Conservation (phyloP, 2,888 invertebrate species). For the Helleia helle region DNA sequence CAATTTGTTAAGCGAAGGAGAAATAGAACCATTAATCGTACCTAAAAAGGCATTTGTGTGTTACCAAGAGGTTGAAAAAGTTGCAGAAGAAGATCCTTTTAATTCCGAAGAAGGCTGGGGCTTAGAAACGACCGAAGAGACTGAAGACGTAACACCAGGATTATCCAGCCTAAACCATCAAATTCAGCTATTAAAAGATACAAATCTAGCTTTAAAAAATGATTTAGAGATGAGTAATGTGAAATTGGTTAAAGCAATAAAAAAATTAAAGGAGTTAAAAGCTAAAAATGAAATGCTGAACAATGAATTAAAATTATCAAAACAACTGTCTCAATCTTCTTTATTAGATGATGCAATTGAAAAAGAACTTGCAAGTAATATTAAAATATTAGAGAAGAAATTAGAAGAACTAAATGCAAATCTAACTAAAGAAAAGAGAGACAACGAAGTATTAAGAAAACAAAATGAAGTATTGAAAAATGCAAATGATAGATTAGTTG, state of each 20-base stretch:
- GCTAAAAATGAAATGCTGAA: conserved; percentile 75
- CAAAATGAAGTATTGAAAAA: conserved; percentile 82
- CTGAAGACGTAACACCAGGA: conserved; percentile 44
- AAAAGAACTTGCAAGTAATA: conserved; percentile 83
- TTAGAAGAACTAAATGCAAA: conserved; percentile 74
- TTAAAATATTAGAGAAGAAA: conserved; percentile 77
- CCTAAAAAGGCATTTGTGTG: conserved; percentile 73
- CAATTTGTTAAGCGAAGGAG: conserved; percentile 19
- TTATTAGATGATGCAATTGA: conserved; percentile 85
- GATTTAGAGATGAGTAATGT: conserved; percentile 78
- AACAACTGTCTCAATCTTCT: conserved; percentile 67
- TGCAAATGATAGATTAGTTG: conserved; percentile 84
- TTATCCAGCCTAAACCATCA: conserved; percentile 73
- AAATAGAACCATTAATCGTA: conserved; percentile 52
- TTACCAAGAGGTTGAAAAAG: conserved; percentile 34
- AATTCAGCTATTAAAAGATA: conserved; percentile 72
- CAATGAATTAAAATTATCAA: conserved; percentile 67
- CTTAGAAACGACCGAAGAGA: conserved; percentile 45
- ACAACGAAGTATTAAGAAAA: conserved; percentile 80
- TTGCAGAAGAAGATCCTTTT: conserved; percentile 44
- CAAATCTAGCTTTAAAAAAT: conserved; percentile 71
- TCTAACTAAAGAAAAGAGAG: conserved; percentile 74
- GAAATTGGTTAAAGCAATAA: conserved; percentile 84
- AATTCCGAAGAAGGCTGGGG: conserved; percentile 64
- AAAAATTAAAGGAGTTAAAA: conserved; percentile 90